phyloP scores from a whole-genome alignment of 2,113 vertebrate species.

The Pterocles orientalis region DNA sequence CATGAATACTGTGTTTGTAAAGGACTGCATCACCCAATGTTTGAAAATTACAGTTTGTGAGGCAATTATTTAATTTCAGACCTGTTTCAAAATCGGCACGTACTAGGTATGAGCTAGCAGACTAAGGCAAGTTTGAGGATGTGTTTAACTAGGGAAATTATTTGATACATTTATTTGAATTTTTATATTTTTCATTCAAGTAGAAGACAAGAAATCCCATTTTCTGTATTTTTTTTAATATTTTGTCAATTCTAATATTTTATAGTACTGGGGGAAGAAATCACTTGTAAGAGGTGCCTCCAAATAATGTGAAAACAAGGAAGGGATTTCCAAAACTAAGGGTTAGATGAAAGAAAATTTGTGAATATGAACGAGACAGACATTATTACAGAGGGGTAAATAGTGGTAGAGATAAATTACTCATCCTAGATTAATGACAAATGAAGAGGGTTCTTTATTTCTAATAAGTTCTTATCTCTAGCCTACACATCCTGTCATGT shows the following conservation, averaged over 20 bases:
- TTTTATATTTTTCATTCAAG: neutral
- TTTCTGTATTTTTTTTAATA: neutral
- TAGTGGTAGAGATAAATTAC: neutral
- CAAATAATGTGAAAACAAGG: neutral
- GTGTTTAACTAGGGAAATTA: neutral
- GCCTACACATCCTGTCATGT: neutral
- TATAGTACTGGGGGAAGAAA: neutral
- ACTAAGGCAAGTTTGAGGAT: neutral
- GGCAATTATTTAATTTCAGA: neutral
- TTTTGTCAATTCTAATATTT: neutral
- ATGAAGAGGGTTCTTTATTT: neutral
- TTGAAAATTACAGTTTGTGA: neutral
- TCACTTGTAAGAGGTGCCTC: neutral
- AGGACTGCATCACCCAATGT: neutral
- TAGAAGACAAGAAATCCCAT: neutral
- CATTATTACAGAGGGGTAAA: neutral
- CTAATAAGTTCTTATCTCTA: neutral
- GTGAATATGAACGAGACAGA: neutral
- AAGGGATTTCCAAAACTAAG: neutral
- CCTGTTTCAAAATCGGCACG: neutral
- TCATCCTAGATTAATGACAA: neutral
- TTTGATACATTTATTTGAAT: neutral
- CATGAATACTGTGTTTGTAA: neutral
- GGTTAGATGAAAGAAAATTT: neutral
- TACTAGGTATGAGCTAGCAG: neutral